Evolutionary conservation across 2,888 invertebrate species (phyloP), one percentile per base, ranked within the genome.

Genomic region (Lacanobia oleracea): DNA sequence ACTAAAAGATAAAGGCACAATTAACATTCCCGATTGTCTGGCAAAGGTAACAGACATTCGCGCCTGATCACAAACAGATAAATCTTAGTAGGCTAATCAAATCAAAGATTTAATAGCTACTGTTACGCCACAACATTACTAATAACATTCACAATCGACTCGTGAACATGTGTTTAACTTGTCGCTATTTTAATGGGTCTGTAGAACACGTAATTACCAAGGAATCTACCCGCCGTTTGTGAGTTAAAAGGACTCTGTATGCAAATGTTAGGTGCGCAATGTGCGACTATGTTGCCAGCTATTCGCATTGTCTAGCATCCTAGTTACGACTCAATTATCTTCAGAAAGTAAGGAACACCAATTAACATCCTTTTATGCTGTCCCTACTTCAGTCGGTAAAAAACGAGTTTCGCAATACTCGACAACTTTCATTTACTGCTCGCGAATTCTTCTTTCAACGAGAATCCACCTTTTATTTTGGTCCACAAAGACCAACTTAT

Each of bases 321-420:
- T 90, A 89, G 89, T 91, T 90, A 93, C 92, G 90, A 91, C 92
- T 94, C 94, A 94, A 94, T 94, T 94, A 93, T 91, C 89, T 89
- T 87, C 86, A 87, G 89, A 91, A 90, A 89, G 89, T 90, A 91
- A 91, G 88, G 88, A 91, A 93, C 91, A 92, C 92, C 93, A 94
- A 94, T 94, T 94, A 94, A 93, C 91, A 93, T 91, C 89, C 89
- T 91, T 93, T 92, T 92, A 91, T 91, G 87, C 89, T 89, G 91
- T 91, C 90, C 82, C 84, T 89, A 82, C 88, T 88, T 86, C 85
- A 84, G 79, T 81, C 79, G 79, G 83, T 88, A 87, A 87, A 87
- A 88, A 89, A 89, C 87, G 81, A 87, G 88, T 88, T 80, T 82
- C 56, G 67, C 75, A 62, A 79, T 70, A 75, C 78, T 78, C 63